These are phyloP conservation scores for Numida meleagris DNA, from an alignment of 2,113 vertebrate species.

Conservation along the genomic window DNA sequence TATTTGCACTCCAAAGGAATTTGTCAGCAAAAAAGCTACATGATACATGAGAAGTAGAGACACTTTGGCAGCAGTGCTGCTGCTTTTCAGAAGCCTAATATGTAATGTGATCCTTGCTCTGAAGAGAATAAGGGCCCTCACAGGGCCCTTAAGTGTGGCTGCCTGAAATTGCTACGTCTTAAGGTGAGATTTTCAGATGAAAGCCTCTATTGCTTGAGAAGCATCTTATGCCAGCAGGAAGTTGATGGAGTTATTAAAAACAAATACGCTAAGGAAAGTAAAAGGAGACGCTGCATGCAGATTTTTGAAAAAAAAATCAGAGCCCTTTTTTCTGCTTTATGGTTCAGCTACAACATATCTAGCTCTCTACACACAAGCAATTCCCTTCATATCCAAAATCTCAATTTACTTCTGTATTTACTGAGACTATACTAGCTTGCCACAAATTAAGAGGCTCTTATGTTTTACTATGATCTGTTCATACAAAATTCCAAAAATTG, in stretches of 20 bases:
- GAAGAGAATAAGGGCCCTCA: constrained; percentile 46
- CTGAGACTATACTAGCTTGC: background rate
- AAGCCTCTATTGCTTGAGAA: constrained; percentile 11
- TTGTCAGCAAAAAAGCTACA: constrained; percentile 72
- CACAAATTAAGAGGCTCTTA: background rate
- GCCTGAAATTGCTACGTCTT: constrained; percentile 24
- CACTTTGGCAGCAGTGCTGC: constrained; percentile 50
- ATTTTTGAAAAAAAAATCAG: background rate
- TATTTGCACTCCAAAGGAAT: constrained; percentile 71
- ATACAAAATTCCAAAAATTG: background rate
- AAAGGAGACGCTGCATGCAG: background rate
- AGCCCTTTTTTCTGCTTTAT: background rate
- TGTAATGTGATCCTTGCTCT: constrained; percentile 62
- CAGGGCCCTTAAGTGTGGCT: background rate
- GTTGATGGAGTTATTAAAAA: background rate
- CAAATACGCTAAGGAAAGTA: background rate
- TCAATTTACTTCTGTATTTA: background rate
- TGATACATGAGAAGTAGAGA: constrained; percentile 78
- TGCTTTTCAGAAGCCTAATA: constrained; percentile 72
- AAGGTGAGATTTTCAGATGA: background rate
- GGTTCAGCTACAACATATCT: background rate
- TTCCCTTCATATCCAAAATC: background rate
- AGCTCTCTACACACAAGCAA: background rate
- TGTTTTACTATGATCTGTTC: background rate
- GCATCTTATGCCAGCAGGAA: background rate